These are phyloP conservation scores for Trachythela sp. DNA, from an alignment of 64 coral and sea anemone species.

Conservation along the genomic window DNA sequence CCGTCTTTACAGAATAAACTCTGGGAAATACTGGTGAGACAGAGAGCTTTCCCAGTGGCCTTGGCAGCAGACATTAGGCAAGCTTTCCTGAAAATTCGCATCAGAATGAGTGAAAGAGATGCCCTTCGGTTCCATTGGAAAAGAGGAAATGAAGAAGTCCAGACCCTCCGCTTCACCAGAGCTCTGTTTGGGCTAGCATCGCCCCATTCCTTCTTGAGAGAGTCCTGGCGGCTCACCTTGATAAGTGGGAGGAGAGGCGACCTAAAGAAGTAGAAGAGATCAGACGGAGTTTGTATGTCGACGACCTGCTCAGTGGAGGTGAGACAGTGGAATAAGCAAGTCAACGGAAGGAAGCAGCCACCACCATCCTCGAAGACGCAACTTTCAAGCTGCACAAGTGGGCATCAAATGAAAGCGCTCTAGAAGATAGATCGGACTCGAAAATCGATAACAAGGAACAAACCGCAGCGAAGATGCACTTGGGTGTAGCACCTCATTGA, in stretches of 20 bases:
- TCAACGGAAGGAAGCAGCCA: background rate
- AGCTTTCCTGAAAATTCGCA: background rate
- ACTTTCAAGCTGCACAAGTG: background rate
- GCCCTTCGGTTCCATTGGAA: conserved; percentile 1
- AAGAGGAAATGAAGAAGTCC: background rate
- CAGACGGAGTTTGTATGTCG: background rate
- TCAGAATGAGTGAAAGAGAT: background rate
- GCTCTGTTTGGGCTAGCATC: background rate
- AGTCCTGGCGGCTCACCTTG: background rate
- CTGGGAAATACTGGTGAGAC: background rate
- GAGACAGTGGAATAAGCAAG: background rate
- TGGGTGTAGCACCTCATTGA: background rate
- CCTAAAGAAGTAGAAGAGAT: background rate
- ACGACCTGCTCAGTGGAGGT: background rate
- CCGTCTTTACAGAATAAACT: background rate
- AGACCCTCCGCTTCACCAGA: background rate
- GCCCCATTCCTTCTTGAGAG: background rate
- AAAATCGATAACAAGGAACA: background rate
- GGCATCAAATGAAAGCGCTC: background rate
- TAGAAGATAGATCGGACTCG: background rate
- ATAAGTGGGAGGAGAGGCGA: background rate
- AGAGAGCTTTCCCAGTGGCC: background rate
- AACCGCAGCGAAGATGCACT: background rate
- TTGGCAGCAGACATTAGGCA: background rate
- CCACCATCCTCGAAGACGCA: background rate